Percentiles rank a stretch among this genome's conserved stretches.
phyloP scores from a whole-genome alignment of 2,113 vertebrate genomes.

The Cariama cristata region DNA sequence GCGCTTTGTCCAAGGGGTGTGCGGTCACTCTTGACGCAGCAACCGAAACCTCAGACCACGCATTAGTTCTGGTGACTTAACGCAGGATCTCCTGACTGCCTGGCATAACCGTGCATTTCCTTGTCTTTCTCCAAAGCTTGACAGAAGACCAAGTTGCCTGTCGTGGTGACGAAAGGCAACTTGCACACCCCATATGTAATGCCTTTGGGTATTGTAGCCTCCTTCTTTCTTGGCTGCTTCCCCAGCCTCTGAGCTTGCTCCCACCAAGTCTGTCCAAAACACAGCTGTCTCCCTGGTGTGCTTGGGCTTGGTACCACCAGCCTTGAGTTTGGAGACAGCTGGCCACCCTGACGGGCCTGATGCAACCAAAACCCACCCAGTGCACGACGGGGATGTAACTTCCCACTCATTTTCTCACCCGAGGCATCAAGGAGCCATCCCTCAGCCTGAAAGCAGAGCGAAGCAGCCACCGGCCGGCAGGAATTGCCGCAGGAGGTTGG shows the following conservation, averaged over 20 bases:
- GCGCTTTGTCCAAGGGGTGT: neutral
- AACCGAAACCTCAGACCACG: neutral
- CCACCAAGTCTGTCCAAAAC: fast-evolving
- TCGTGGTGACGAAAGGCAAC: fast-evolving
- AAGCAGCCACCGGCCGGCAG: neutral
- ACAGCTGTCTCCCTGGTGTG: neutral
- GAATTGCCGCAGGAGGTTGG: neutral
- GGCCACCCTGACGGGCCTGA: fast-evolving
- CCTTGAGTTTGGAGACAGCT: neutral
- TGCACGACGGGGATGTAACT: fast-evolving
- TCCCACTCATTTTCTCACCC: neutral
- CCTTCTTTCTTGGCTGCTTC: neutral
- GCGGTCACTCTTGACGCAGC: neutral
- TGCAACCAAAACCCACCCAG: neutral
- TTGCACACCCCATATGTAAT: neutral
- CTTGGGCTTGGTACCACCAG: neutral
- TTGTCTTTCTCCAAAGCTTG: neutral
- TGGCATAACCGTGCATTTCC: neutral
- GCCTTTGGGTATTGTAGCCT: neutral
- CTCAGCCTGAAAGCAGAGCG: neutral
- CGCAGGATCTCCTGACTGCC: neutral
- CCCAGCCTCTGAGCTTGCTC: neutral
- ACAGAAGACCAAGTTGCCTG: neutral
- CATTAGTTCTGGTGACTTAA: neutral
- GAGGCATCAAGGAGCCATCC: neutral